Percentiles rank a stretch among this genome's conserved stretches.
These are phyloP conservation scores for Andrena dorsata DNA, from an alignment of 2,888 invertebrate genomes.

Conservation along the genomic window DNA sequence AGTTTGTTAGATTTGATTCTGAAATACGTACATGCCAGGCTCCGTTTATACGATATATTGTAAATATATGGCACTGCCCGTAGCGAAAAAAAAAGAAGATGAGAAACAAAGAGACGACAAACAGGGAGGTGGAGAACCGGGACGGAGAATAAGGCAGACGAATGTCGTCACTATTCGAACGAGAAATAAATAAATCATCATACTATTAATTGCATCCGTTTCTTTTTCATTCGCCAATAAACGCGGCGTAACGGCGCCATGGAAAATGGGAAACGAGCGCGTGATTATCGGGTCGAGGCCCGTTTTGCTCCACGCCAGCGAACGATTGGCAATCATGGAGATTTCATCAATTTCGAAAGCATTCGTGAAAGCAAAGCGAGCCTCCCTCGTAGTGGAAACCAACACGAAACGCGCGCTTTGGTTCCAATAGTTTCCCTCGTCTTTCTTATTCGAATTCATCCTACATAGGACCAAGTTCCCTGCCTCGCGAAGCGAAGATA, in stretches of 20 bases:
- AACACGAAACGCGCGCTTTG: slow-evolving; percentile 53
- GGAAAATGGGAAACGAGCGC: slow-evolving; percentile 12
- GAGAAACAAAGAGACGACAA: slow-evolving; percentile 28
- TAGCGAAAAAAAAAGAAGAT: slow-evolving; percentile 53
- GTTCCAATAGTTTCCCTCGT: slow-evolving; percentile 68
- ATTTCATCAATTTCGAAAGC: slow-evolving; percentile 9
- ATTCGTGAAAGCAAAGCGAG: slow-evolving; percentile 39
- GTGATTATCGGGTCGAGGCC: neutral
- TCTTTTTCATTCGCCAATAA: slow-evolving; percentile 45
- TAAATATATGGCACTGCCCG: slow-evolving; percentile 84
- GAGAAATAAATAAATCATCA: slow-evolving; percentile 51
- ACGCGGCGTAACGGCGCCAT: slow-evolving; percentile 45
- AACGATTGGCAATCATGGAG: neutral
- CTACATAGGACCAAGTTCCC: slow-evolving; percentile 79
- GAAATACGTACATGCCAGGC: slow-evolving; percentile 83
- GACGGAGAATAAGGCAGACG: slow-evolving; percentile 58
- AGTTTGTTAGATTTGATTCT: slow-evolving; percentile 81
- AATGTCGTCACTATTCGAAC: slow-evolving; percentile 54
- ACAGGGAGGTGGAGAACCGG: slow-evolving; percentile 53
- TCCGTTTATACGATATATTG: slow-evolving; percentile 83
- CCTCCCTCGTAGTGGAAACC: slow-evolving; percentile 16
- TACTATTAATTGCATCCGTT: slow-evolving; percentile 57
- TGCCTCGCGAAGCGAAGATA: slow-evolving; percentile 66
- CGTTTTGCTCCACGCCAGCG: neutral
- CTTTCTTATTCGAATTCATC: slow-evolving; percentile 70